A percentile compares a stretch with the other conserved stretches of the same genome.
phyloP scores from a whole-genome alignment of 2,797 vertebrate genomes.

The Pelodytes ibericus region DNA sequence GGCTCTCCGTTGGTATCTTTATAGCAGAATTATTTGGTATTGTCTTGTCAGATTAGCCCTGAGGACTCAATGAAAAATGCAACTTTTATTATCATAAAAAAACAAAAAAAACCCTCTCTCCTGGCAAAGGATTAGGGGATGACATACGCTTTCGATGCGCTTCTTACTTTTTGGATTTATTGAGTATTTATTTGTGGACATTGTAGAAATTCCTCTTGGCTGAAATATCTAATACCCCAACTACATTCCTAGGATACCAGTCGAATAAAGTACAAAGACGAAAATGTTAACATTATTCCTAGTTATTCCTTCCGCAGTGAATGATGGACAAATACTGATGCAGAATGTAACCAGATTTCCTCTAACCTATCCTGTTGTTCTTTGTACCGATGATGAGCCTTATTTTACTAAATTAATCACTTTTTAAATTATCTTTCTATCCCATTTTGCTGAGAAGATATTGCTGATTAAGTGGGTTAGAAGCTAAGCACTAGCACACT shows the following conservation, averaged over 20 bases:
- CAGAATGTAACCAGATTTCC: too few species aligned
- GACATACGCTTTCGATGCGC: neutral
- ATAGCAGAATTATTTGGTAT: conserved; percentile 16
- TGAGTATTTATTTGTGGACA: neutral
- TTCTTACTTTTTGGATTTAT: neutral
- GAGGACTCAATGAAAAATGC: conserved; percentile 9
- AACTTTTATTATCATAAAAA: conserved; percentile 1
- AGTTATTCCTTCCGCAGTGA: too few species aligned
- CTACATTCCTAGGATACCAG: neutral
- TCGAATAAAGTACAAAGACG: neutral
- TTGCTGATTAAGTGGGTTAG: too few species aligned
- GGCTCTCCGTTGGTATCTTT: conserved; percentile 3
- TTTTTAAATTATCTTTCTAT: too few species aligned
- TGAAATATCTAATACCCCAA: neutral
- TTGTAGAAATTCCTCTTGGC: neutral
- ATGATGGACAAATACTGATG: too few species aligned
- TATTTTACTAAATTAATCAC: too few species aligned
- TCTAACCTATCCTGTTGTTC: too few species aligned
- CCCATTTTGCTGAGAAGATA: too few species aligned
- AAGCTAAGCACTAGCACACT: too few species aligned
- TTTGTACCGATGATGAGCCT: too few species aligned
- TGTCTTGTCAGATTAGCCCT: conserved; percentile 16
- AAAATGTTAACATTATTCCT: neutral
- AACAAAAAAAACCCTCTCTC: neutral
- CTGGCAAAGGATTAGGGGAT: neutral